A percentile compares a stretch with the other conserved stretches of the same genome.
Evolutionary conservation across 2,888 invertebrate genomes (phyloP).

Genomic region (Phortica magna): DNA sequence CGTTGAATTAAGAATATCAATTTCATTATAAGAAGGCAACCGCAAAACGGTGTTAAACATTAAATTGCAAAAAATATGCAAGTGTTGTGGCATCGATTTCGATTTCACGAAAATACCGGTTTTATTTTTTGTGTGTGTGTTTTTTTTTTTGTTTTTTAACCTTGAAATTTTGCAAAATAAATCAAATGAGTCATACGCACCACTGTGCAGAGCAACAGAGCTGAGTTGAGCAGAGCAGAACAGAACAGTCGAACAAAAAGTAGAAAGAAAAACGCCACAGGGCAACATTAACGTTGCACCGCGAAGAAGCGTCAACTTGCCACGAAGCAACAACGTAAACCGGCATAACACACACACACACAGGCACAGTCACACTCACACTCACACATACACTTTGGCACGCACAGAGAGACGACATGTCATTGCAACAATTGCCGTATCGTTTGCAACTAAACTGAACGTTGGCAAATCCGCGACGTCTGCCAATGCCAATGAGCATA

Average conservation of each 20-base stretch:
- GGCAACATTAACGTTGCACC: background rate
- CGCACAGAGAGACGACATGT: background rate
- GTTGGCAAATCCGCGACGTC: background rate
- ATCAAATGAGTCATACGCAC: slow-evolving; percentile 28
- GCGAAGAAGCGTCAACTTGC: background rate
- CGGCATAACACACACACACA: background rate
- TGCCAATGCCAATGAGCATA: slow-evolving; percentile 23
- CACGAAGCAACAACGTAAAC: slow-evolving; percentile 7
- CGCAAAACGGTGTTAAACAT: background rate
- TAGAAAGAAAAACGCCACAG: background rate
- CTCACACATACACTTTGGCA: background rate
- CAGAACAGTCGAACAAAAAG: background rate
- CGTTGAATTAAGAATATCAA: too few species aligned
- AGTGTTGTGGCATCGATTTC: background rate
- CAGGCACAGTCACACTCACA: background rate
- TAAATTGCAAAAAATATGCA: too few species aligned
- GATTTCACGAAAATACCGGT: slow-evolving; percentile 14
- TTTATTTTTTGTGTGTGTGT: background rate
- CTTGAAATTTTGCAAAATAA: slow-evolving; percentile 24
- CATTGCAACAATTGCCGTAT: slow-evolving; percentile 4
- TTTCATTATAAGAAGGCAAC: background rate
- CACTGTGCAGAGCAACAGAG: slow-evolving; percentile 5
- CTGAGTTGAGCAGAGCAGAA: background rate
- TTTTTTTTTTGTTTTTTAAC: background rate
- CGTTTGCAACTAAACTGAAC: background rate